Evolutionary conservation across 2,888 invertebrate genomes (phyloP), one percentile per base, ranked within the genome.

Genomic region (Selenia dentaria): DNA sequence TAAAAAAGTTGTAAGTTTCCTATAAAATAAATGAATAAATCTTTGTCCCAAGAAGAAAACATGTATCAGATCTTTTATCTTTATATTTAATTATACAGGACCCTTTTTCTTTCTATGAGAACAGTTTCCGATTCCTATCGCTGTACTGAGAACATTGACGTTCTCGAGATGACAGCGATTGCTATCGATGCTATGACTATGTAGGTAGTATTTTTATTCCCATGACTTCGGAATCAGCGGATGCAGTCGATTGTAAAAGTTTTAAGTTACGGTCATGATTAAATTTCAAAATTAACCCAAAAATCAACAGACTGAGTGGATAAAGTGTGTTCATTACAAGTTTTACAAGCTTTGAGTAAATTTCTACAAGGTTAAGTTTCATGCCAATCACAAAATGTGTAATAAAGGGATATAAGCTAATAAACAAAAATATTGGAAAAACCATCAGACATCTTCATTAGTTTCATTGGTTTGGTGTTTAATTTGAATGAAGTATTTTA

Each of bases 81-180:
- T n/a, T n/a, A n/a, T n/a, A n/a, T n/a, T n/a, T n/a, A n/a, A 28
- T 13, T 28, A 28, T 41, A 41, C 46, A 41, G 39, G 40, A 37
- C 33, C 42, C 47, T 52, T 51, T 56, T 53, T 51, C 46, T 14
- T 16, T 32, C 38, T 50, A 50, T 54, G 57, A 45, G 54, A 22
- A 22, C 22, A 2, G 3, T 2, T 22, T 16, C n/a, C n/a, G n/a
- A n/a, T n/a, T n/a, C n/a, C n/a, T n/a, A n/a, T 18, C 6, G 1
- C 1, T 18, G 1, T 1, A 6, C 6, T 54, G 57, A 45, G 54
- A 57, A 51, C 22, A 13, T 36, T 37, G 31, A 36, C 33, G 46
- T 55, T 55, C 55, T 47, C 55, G 55, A 49, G 46, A 45, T 40
- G 37, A 41, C 34, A 38, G 25, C 51, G 43, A 51, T 48, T 51